Conservation (phyloP, 2,888 invertebrate genomes). For the Penaeus monodon region DNA sequence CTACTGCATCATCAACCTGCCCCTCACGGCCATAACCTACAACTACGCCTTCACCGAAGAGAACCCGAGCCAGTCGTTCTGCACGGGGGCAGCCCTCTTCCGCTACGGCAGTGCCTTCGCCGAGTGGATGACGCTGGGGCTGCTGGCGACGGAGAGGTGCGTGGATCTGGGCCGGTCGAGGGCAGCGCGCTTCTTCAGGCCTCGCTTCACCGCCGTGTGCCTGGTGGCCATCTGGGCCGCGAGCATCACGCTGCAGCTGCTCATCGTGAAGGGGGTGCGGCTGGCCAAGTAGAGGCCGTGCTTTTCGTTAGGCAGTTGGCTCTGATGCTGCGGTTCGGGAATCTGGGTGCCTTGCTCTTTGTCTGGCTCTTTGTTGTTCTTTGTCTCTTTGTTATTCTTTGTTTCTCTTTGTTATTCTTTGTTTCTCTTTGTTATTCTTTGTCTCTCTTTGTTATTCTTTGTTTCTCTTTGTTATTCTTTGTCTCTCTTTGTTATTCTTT, state of each 20-base stretch:
- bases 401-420: neutral
- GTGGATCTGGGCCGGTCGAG: constrained; percentile 40
- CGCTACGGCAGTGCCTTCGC: constrained; percentile 51
- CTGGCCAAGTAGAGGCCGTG: no score
- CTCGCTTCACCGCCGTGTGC: constrained; percentile 22
- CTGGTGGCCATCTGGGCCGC: constrained; percentile 40
- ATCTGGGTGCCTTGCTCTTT: neutral
- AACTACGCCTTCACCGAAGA: constrained; percentile 19
- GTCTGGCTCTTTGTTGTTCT: neutral
- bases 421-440: neutral
- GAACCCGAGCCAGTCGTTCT: constrained; percentile 3
- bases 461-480: neutral
- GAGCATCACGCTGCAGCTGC: constrained; percentile 40
- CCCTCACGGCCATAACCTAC: constrained; percentile 46
- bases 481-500: neutral
- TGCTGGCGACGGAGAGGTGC: constrained; percentile 43
- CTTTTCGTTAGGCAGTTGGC: neutral
- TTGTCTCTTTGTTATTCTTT: neutral
- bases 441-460: neutral
- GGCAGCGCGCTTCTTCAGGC: constrained; percentile 37
- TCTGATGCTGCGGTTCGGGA: neutral
- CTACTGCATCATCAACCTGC: constrained; percentile 50
- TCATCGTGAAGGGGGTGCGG: constrained; percentile 27
- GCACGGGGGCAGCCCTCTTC: constrained; percentile 42
- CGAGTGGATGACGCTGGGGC: constrained; percentile 49